Percentiles rank a stretch among this genome's conserved stretches.
Evolutionary conservation across 2,888 invertebrate species (phyloP).

Genomic region (Arge pagana): DNA sequence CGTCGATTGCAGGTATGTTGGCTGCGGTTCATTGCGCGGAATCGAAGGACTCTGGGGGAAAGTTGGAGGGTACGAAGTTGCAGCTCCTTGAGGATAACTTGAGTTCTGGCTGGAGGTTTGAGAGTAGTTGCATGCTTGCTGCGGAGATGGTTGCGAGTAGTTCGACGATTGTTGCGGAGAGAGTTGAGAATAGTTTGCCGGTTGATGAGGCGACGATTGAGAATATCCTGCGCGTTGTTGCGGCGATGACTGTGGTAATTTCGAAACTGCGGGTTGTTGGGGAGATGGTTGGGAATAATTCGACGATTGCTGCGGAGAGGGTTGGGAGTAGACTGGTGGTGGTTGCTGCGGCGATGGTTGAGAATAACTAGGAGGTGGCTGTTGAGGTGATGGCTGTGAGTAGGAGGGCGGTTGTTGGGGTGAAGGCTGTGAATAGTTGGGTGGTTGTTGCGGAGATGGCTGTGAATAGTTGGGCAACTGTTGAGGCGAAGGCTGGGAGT

Average conservation of each 20-base stretch:
- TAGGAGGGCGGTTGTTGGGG: slow-evolving; percentile 26
- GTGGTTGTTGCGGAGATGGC: slow-evolving; percentile 22
- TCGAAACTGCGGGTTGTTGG: slow-evolving; percentile 34
- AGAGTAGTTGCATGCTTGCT: slow-evolving; percentile 55
- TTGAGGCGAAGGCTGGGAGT: slow-evolving; percentile 10
- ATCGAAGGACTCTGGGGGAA: slow-evolving; percentile 40
- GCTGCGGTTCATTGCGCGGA: slow-evolving; percentile 47
- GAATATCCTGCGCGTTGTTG: slow-evolving; percentile 39
- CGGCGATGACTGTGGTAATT: slow-evolving; percentile 46
- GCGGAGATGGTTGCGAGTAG: slow-evolving; percentile 48
- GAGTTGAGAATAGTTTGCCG: slow-evolving; percentile 55
- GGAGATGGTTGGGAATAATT: slow-evolving; percentile 38
- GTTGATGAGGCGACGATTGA: slow-evolving; percentile 38
- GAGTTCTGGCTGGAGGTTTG: slow-evolving; percentile 15
- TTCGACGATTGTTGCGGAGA: slow-evolving; percentile 44
- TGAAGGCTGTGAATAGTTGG: slow-evolving; percentile 17
- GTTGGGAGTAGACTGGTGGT: slow-evolving; percentile 2
- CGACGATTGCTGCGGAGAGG: slow-evolving; percentile 23
- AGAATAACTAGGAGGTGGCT: slow-evolving; percentile 26
- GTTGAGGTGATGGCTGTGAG: slow-evolving; percentile 22
- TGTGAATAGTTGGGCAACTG: slow-evolving; percentile 20
- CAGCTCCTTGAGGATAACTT: slow-evolving; percentile 37
- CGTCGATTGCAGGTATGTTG: slow-evolving; percentile 56
- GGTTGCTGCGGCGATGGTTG: slow-evolving; percentile 31
- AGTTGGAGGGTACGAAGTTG: slow-evolving; percentile 31